phyloP scores from a whole-genome alignment of 2,888 invertebrate species.

The Apoda limacodes region DNA sequence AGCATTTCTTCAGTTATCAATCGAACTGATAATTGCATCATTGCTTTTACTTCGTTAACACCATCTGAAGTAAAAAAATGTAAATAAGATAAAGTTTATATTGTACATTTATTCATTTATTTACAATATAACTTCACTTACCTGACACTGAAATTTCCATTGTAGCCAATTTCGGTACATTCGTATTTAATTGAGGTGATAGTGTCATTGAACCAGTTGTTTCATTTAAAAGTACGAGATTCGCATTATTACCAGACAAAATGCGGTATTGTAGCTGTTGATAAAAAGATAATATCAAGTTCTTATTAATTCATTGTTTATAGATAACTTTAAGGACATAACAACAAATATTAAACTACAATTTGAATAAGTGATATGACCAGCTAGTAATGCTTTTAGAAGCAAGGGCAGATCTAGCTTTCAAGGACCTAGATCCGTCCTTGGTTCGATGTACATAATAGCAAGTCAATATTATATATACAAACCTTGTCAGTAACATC shows the following conservation, averaged over 20 bases:
- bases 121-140: conserved; percentile 32
- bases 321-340: no score
- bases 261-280: conserved; percentile 81
- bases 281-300: conserved; percentile 3
- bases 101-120: no score
- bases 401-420: no score
- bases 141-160: conserved; percentile 94
- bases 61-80: conserved; percentile 78
- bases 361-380: no score
- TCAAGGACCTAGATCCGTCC: no score
- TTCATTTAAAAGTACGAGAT: conserved; percentile 85
- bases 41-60: conserved; percentile 91
- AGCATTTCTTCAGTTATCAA: conserved; percentile 95
- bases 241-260: conserved; percentile 92
- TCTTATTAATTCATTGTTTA: no score
- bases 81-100: conserved; percentile 7
- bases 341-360: no score
- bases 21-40: conserved; percentile 90
- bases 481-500: conserved; percentile 87
- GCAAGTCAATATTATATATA: no score
- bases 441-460: no score
- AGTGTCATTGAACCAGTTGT: conserved; percentile 86
- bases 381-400: no score
- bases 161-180: conserved; percentile 92
- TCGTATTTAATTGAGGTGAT: conserved; percentile 94